Base-by-base conservation (phyloP, 2,888 invertebrate genomes). In the Lypha dubia region DNA sequence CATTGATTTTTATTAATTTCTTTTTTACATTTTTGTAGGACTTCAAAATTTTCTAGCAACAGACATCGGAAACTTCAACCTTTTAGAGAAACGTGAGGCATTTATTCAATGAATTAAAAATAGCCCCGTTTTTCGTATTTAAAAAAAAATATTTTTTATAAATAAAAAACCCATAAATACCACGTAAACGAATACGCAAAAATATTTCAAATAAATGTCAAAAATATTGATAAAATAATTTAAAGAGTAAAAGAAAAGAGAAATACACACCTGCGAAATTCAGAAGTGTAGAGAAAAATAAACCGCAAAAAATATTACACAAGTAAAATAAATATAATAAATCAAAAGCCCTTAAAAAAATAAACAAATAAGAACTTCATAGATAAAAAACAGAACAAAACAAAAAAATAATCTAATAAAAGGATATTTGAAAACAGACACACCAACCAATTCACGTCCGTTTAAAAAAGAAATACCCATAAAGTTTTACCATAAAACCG, bases 41-140 rank as follows among this genome's bases (percentile, higher is more conserved):
- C 96, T 95, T 96, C 96, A 95, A 97, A 97, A 97, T 97, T 97
- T 96, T 96, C 96, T 95, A 97, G 97, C 95, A 97, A 97, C 95
- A 97, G 97, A 94, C 97, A 98, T 95, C 97, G 98, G 95, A 98
- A 98, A 95, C 95, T 97, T 94, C 96, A 97, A 94, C 97, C 97
- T 93, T 96, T 97, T 95, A 97, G 97, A 95, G 97, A 97, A 96
- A 97, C 97, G 97, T 97, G 97, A 97, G 91, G 90, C 90, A 87
- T 75, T 88, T 65, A 65, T 62, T 81, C n/a, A 82, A 82, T 81
- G 41, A 65, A 81, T 70, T 65, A 73, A 74, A 53, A 68, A 24
- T 46, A 53, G 81, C 74, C 81, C 77, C 68, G 68, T 79, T 81
- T 76, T 76, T 82, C 82, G 74, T 82, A 77, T 85, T 83, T 53